Evolutionary conservation across 2,797 vertebrate species (phyloP), one percentile per base, ranked within the genome.

Genomic region (Apogon talboti): DNA sequence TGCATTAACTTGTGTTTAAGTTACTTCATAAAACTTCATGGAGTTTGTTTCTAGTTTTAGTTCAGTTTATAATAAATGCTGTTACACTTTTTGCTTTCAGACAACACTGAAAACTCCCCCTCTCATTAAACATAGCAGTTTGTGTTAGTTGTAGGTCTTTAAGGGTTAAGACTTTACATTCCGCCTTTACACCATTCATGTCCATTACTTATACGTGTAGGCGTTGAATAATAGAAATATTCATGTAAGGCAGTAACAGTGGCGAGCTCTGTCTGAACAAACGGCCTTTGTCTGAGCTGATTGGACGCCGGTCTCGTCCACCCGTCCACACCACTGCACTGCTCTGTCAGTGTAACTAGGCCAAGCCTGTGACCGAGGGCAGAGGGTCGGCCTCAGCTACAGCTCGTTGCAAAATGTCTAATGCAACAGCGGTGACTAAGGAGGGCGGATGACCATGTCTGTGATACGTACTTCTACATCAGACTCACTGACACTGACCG

Each of bases 201-300:
- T 54, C 47, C 54, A 66, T 66, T 54, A 38, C 55, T 28, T 69
- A 45, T 33, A 7, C 50, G 19, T 64, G 47, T 12, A 19, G 18
- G 33, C 51, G 58, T 44, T 70, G 41, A 77, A 77, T 18, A 52
- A 40, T 10, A 49, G 78, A 66, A 75, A 65, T 61, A 78, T 51
- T 71, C 45, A 60, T 18, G 19, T 54, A 62, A 66, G 9, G 47
- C 66, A 56, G 78, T 24, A 67, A 87, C 81, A 87, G 79, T 66
- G 67, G 62, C 52, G 66, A 46, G 51, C n/a, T 85, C 50, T 65
- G 52, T 65, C 43, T 43, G 49, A 82, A 92, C 90, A 91, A 84
- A 65, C 64, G 45, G 56, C 63, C 68, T 68, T 89, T 91, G 87
- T 92, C 47, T n/a, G 5, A 35, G 40, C 24, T 10, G 45, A 78